Evolutionary conservation across 2,797 vertebrate species (phyloP).

Genomic region (Pseudochromis fuscus): DNA sequence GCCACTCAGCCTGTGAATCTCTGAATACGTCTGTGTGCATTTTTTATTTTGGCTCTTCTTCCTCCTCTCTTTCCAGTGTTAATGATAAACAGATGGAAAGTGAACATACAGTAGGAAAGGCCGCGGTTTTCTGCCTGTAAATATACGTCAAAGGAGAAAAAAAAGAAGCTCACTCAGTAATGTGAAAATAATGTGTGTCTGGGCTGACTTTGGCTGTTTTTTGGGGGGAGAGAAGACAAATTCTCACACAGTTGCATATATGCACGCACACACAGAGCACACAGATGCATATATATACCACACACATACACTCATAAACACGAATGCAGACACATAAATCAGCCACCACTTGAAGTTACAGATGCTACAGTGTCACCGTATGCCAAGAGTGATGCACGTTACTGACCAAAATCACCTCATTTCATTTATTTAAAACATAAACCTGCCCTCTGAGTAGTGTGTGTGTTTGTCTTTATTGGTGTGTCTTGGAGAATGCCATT

Average conservation of each 20-base stretch:
- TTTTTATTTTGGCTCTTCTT: constrained; percentile 76
- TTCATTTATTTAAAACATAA: constrained; percentile 65
- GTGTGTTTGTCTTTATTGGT: constrained; percentile 70
- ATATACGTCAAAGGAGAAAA: constrained; percentile 71
- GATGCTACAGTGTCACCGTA: constrained; percentile 36
- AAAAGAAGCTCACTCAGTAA: constrained; percentile 74
- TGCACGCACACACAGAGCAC: constrained; percentile 15
- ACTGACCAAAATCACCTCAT: constrained; percentile 71
- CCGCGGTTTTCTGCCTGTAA: constrained; percentile 77
- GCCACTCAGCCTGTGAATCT: constrained; percentile 74
- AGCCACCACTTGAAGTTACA: constrained; percentile 62
- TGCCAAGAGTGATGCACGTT: constrained; percentile 53
- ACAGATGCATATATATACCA: constrained; percentile 31
- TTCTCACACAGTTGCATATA: constrained; percentile 48
- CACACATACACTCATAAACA: constrained; percentile 39
- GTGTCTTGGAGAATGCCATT: constrained; percentile 60
- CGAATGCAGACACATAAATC: constrained; percentile 47
- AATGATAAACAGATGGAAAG: constrained; percentile 76
- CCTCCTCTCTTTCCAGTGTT: constrained; percentile 69
- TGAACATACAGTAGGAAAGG: constrained; percentile 72
- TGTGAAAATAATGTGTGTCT: constrained; percentile 82
- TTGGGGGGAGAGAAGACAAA: constrained; percentile 59
- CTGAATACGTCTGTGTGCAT: constrained; percentile 70
- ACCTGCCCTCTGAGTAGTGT: constrained; percentile 60
- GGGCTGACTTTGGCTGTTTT: constrained; percentile 70